These are phyloP conservation scores for Hormaphis cornu DNA, from an alignment of 1,140 invertebrate species.

Conservation along the genomic window DNA sequence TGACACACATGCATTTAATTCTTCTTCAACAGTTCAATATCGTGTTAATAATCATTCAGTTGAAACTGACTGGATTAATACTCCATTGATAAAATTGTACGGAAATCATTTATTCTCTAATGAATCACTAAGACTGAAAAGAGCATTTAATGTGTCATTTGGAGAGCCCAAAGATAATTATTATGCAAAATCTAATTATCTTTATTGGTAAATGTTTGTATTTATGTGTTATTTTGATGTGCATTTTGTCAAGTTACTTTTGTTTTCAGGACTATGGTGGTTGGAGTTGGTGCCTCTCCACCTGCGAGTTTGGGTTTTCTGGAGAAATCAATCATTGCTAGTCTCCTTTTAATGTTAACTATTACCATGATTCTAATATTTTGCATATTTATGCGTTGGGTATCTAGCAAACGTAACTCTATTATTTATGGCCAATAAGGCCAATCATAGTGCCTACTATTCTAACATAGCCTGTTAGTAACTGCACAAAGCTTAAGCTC, in stretches of 20 bases:
- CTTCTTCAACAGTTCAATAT: conserved; percentile 13
- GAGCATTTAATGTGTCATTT: conserved; percentile 10
- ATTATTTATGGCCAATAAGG: conserved; percentile 19
- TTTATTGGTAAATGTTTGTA: conserved; percentile 11
- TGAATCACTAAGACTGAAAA: neutral
- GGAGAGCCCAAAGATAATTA: neutral
- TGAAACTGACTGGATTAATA: conserved; percentile 1
- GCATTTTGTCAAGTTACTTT: neutral
- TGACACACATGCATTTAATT: conserved; percentile 16
- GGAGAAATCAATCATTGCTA: conserved; percentile 8
- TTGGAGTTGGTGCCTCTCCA: conserved; percentile 8
- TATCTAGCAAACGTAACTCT: conserved; percentile 18
- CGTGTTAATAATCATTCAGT: neutral
- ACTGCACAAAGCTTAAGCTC: neutral
- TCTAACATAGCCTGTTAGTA: neutral
- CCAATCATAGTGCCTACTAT: neutral
- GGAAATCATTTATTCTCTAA: neutral
- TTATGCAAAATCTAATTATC: conserved; percentile 13
- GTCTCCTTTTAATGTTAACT: conserved; percentile 1
- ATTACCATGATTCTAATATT: conserved; percentile 21
- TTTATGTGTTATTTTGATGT: neutral
- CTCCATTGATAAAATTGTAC: neutral
- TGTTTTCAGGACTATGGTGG: conserved; percentile 11
- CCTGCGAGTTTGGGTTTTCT: neutral
- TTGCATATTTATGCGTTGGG: conserved; percentile 23